Base-by-base conservation (phyloP, 2,888 invertebrate genomes). In the Alloscopus bannaensis region DNA sequence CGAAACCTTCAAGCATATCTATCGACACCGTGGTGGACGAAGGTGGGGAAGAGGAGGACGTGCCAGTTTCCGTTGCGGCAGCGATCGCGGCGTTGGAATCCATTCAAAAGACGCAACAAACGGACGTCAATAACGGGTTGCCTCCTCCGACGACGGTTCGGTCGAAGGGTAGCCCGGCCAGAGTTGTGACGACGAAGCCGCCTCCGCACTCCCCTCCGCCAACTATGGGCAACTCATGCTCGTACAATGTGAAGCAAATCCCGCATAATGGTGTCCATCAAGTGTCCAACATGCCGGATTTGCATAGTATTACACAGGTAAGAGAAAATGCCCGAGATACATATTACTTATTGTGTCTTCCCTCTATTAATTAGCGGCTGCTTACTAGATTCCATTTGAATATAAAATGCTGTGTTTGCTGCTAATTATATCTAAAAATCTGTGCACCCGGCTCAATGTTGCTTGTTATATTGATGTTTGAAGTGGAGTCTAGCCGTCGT, bases 211-310 rank as follows among this genome's bases (percentile, higher is more conserved):
- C 47, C 20, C 29, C 29, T 16, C 20, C 65, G 45, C 29, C 22
- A 11, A 18, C 64, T 55, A 84, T 84, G 84, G 84, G 84, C n/a
- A 84, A 84, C 47, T 73, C 83, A 8, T 84, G 84, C 45, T 84
- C 84, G 11, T 84, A 84, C 69, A 83, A 80, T 42, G 66, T 84
- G 6, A 84, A 84, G 45, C 84, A 84, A 60, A 22, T 66, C 2
- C 80, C 76, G 3, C 70, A 60, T 22, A 40, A 75, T 29, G 57
- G 36, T 13, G 40, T 28, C 11, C 45, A 65, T 22, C 64, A 72
- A 22, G 42, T 55, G 11, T 16, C 22, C 6, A 70, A 57, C 0
- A 50, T 71, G 22, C 62, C 71, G 47, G 62, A 71, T 20, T 28
- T 71, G 22, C 62, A 59, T 1, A 24, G 36, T 22, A 62, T 50